Conservation (phyloP, 2,797 vertebrate species). For the Babyrousa celebensis region DNA sequence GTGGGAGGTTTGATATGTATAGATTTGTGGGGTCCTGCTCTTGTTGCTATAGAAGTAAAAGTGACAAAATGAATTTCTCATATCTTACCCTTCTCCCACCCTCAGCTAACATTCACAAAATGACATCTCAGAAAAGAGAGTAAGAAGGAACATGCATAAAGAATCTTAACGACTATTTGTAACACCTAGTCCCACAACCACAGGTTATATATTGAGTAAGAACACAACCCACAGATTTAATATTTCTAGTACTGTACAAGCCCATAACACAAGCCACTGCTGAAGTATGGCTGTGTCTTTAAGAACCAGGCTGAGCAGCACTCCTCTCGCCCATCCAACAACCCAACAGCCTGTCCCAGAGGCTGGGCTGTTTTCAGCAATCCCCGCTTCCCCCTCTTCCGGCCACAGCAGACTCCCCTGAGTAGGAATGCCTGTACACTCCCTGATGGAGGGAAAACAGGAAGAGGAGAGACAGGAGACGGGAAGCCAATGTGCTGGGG, state of each 20-base stretch:
- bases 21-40: constrained; percentile 99
- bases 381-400: not conserved
- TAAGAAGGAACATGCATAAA: not conserved
- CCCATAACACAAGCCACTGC: not conserved
- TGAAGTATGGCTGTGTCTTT: constrained; percentile 13
- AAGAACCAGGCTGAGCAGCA: constrained; percentile 31
- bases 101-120: not conserved
- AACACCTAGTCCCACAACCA: not conserved
- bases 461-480: not conserved
- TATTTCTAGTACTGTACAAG: not conserved
- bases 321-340: not conserved
- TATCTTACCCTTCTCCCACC: not conserved
- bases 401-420: not conserved
- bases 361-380: not conserved
- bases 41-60: constrained; percentile 94
- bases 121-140: not conserved
- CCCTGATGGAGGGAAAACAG: not conserved
- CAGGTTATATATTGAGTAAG: not conserved
- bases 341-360: not conserved
- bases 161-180: not conserved
- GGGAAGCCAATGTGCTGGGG: not conserved
- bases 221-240: not conserved
- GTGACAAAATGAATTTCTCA: constrained; percentile 34
- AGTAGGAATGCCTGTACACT: constrained; percentile 1
- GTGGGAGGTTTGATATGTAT: constrained; percentile 97